These are phyloP conservation scores for Oxyruncus cristatus DNA, from an alignment of 2,113 vertebrate genomes.

Conservation along the genomic window DNA sequence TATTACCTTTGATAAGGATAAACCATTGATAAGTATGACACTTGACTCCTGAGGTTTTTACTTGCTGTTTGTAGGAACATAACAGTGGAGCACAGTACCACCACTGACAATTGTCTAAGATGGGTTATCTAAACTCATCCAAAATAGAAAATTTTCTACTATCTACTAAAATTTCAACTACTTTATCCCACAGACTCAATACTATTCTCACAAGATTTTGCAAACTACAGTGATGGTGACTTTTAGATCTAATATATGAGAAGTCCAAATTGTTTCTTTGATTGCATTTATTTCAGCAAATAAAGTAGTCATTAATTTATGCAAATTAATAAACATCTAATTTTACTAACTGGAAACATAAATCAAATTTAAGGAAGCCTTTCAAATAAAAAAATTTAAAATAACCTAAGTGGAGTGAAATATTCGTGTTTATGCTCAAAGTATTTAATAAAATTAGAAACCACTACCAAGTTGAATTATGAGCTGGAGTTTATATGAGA, in stretches of 20 bases:
- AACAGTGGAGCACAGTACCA: background rate
- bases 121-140: background rate
- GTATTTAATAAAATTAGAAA: background rate
- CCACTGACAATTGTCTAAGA: background rate
- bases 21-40: background rate
- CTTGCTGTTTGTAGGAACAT: background rate
- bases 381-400: background rate
- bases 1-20: background rate
- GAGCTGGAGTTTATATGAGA: background rate
- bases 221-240: background rate
- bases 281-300: background rate
- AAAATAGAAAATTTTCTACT: background rate
- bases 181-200: background rate
- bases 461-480: background rate
- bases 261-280: background rate
- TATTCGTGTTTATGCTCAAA: background rate
- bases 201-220: background rate
- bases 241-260: background rate
- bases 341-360: background rate
- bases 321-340: background rate
- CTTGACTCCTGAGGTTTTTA: background rate
- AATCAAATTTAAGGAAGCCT: background rate
- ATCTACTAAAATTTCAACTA: background rate
- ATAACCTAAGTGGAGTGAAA: background rate
- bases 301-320: background rate